Evolutionary conservation across 2,797 vertebrate species (phyloP).

Genomic region (Lerista edwardsae): DNA sequence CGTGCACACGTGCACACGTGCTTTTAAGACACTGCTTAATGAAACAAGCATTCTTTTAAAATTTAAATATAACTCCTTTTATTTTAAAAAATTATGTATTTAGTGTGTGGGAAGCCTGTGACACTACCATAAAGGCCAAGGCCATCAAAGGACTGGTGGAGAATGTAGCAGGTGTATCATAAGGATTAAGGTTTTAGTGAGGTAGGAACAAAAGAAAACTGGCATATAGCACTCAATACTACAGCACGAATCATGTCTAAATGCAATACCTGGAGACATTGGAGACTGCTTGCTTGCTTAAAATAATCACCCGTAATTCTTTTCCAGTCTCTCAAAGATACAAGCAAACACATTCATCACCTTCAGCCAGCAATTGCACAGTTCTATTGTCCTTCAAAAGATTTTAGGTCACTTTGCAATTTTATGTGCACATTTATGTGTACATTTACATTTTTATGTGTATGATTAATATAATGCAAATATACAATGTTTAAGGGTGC

Average conservation of each 20-base stretch:
- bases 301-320: not conserved
- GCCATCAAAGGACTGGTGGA: not conserved
- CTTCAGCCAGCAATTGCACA: not conserved
- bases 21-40: not conserved
- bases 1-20: too few species aligned
- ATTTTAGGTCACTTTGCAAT: not conserved
- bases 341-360: not conserved
- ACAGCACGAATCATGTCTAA: not conserved
- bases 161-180: not conserved
- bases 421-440: too few species aligned
- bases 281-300: not conserved
- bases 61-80: not conserved
- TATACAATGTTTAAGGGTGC: not conserved
- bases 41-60: not conserved
- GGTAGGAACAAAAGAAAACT: not conserved
- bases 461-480: not conserved
- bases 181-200: not conserved
- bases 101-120: not conserved
- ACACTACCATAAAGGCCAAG: not conserved
- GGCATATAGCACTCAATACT: too few species aligned
- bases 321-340: not conserved
- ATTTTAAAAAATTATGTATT: not conserved
- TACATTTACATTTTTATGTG: not conserved
- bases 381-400: not conserved
- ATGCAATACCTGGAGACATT: not conserved